Evolutionary conservation across 2,797 vertebrate genomes (phyloP), one percentile per base, ranked within the genome.

Genomic region (Sebastes paucispinis): DNA sequence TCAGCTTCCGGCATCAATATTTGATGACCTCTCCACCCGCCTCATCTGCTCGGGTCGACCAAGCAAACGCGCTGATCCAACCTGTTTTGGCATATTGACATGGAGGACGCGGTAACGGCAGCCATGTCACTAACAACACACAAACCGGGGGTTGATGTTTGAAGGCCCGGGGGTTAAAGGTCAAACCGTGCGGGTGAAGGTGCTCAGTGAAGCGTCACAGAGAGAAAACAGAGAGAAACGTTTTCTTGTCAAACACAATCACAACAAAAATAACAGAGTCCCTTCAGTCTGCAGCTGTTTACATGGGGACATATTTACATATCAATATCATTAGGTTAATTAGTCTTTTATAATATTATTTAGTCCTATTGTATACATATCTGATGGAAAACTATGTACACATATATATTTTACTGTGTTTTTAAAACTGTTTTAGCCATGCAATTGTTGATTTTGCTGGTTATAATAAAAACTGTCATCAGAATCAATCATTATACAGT

Each of bases 21-120:
- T 79, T 69, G 16, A 75, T 14, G 69, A 64, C 36, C 16, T 73
- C 73, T 62, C 82, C 81, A 29, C 71, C 77, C 36, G 54, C 59
- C 84, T 58, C 68, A 36, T 75, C 82, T 71, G 39, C 78, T 32
- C 29, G 50, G 81, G 25, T 73, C 14, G 7, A 57, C 60, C 2
- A 81, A 85, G 82, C 43, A 72, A 86, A 60, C 50, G 7, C 16
- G 0, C 77, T 80, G 89, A 93, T 80, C 73, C 81, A 83, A 92
- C 64, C 66, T 9, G 81, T 74, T 92, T 58, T 90, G 90, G 83
- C 92, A 89, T 81, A 63, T 75, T 81, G 86, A 88, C 87, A 83
- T 50, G 24, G 20, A 83, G 62, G 84, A 81, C 24, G 34, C 55
- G 57, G 73, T 57, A 79, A 80, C 52, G 65, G 79, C 76, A 52